phyloP scores from a whole-genome alignment of 2,888 invertebrate species.

The Drosophila borborema region DNA sequence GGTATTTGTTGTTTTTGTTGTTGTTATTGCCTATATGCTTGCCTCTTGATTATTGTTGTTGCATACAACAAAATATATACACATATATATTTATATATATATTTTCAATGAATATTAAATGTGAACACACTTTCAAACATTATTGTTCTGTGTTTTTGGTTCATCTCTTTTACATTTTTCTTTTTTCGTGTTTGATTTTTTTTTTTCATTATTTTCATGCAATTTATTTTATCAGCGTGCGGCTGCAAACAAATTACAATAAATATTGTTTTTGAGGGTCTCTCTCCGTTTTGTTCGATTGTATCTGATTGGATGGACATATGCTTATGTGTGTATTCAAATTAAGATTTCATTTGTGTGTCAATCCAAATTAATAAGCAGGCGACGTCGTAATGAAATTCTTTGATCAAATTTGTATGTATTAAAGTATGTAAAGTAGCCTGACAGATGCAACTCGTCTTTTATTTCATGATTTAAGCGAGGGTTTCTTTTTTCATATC shows the following conservation, averaged over 20 bases:
- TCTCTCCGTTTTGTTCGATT: slow-evolving; percentile 8
- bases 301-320: slow-evolving; percentile 34
- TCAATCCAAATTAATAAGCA: slow-evolving; percentile 33
- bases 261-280: slow-evolving; percentile 63
- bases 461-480: neutral
- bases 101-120: slow-evolving; percentile 74
- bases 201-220: slow-evolving; percentile 12
- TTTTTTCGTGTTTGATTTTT: slow-evolving; percentile 13
- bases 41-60: slow-evolving; percentile 62
- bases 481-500: neutral
- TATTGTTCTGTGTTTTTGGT: neutral
- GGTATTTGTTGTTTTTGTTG: slow-evolving; percentile 16
- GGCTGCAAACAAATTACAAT: slow-evolving; percentile 61
- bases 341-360: slow-evolving; percentile 27
- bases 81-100: slow-evolving; percentile 49
- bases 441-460: slow-evolving; percentile 2
- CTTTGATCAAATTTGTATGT: slow-evolving; percentile 4
- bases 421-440: slow-evolving; percentile 4
- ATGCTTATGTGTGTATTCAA: slow-evolving; percentile 13
- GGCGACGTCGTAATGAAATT: slow-evolving; percentile 11
- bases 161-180: neutral
- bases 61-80: slow-evolving; percentile 36
- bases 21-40: slow-evolving; percentile 39
- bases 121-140: slow-evolving; percentile 45
- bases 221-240: slow-evolving; percentile 38